phyloP scores from a whole-genome alignment of 1,140 invertebrate genomes.

The Geopemphigus sp. region DNA sequence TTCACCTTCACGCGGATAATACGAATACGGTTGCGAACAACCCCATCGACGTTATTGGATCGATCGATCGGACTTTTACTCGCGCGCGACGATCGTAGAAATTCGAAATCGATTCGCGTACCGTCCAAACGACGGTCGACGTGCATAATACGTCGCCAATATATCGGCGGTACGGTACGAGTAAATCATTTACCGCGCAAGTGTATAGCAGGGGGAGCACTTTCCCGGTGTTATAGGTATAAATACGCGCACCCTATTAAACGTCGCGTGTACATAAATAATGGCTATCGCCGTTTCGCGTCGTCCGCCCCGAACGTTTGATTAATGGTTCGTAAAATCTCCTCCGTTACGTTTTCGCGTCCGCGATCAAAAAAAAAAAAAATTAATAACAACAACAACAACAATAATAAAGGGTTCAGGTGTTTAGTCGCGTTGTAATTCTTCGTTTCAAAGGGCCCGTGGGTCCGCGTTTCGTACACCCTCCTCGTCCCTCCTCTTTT shows the following conservation, averaged over 20 bases:
- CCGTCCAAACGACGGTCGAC: too few relatives aligned
- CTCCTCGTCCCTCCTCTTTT: not conserved
- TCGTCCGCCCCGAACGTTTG: conserved; percentile 19
- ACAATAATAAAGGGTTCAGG: conserved; percentile 24
- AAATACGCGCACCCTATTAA: conserved; percentile 41
- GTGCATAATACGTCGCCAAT: too few relatives aligned
- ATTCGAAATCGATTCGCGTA: conserved; percentile 25
- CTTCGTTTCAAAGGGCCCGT: conserved; percentile 32
- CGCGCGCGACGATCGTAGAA: not conserved
- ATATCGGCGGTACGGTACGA: not conserved
- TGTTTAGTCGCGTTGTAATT: conserved; percentile 42
- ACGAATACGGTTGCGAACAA: too few relatives aligned
- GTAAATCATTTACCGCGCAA: too few relatives aligned
- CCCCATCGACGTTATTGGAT: too few relatives aligned
- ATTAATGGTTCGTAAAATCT: conserved; percentile 29
- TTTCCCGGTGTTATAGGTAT: too few relatives aligned
- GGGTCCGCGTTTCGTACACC: not conserved
- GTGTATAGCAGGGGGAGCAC: too few relatives aligned
- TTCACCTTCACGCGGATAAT: too few relatives aligned
- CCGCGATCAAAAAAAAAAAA: not conserved
- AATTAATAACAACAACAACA: not conserved
- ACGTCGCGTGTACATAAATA: conserved; percentile 6
- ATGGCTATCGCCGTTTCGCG: conserved; percentile 9
- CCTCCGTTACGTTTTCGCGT: conserved; percentile 7
- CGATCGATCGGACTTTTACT: not conserved